Base-by-base conservation (phyloP, 2,113 vertebrate genomes). In the Mormyrus lacerda region DNA sequence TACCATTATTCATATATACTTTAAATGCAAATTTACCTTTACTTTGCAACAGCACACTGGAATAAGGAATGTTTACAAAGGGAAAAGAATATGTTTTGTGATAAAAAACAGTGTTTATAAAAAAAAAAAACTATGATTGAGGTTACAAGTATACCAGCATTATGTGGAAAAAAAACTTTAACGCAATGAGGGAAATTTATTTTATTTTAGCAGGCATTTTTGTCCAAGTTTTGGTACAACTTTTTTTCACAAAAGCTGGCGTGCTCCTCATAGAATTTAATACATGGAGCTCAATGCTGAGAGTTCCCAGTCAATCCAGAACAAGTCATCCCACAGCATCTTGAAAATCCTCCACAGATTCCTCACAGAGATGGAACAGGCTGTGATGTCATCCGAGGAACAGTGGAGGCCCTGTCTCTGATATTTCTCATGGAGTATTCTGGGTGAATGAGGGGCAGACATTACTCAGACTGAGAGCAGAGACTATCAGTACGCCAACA, bases 401-500 rank as follows among this genome's bases (percentile, higher is more conserved):
- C 50, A 45, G 92, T 65, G 87, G 53, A 92, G 93, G 91, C 92
- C 95, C 92, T 94, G 92, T 93, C 94, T 96, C 94, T 96, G 95
- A 92, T 95, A 95, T 93, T 95, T 90, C 94, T 94, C 94, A 93
- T 94, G 95, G 48, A 47, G 92, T 91, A 92, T 65, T 53, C 91
- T 91, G 93, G 93, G 88, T 94, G 96, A 96, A 95, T 90, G 94
- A 94, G 94, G 95, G 93, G 92, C 96, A 97, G 97, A 97, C 96
- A 94, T 97, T 97, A 97, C 95, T 97, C 96, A 97, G 95, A 96
- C 92, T 91, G 92, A 93, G 93, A 93, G 93, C 1, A 92, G 95
- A 96, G 95, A 95, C 94, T 95, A 96, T 94, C 95, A 95, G 17
- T 24, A 94, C 95, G 90, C 93, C 93, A 94, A 82, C 90, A 94